Evolutionary conservation across 2,888 invertebrate genomes (phyloP).

Genomic region (Pyralis farinalis): DNA sequence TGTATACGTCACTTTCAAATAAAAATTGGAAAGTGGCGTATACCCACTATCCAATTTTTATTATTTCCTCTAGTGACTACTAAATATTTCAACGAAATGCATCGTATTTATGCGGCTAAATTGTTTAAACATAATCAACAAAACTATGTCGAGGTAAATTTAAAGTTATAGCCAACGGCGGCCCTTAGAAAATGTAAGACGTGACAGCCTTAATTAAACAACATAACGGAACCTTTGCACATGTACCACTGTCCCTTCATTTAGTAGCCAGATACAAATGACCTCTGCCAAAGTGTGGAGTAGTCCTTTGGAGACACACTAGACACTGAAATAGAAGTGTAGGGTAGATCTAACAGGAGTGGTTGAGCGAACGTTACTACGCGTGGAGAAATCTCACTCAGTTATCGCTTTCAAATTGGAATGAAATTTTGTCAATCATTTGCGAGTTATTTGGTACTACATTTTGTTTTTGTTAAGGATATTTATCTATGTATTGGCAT

Average conservation of each 20-base stretch:
- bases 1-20: too few relatives aligned
- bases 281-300: constrained; percentile 28
- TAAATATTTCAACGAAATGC: too few relatives aligned
- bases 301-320: constrained; percentile 31
- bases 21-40: too few relatives aligned
- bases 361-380: constrained; percentile 28
- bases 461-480: too few relatives aligned
- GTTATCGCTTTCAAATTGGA: constrained; percentile 15
- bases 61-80: too few relatives aligned
- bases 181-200: constrained; percentile 32
- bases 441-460: too few relatives aligned
- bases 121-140: constrained; percentile 2
- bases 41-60: too few relatives aligned
- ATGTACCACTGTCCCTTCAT: constrained; percentile 28
- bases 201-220: constrained; percentile 60
- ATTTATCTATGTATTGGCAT: too few relatives aligned
- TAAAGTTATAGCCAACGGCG: constrained; percentile 21
- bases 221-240: constrained; percentile 42
- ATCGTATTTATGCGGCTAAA: neutral
- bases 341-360: constrained; percentile 51
- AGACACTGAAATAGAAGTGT: constrained; percentile 43
- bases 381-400: constrained; percentile 17
- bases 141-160: constrained; percentile 16
- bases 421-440: neutral
- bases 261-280: constrained; percentile 34